Evolutionary conservation across 2,113 vertebrate species (phyloP).

Genomic region (Chaetorhynchus papuensis): DNA sequence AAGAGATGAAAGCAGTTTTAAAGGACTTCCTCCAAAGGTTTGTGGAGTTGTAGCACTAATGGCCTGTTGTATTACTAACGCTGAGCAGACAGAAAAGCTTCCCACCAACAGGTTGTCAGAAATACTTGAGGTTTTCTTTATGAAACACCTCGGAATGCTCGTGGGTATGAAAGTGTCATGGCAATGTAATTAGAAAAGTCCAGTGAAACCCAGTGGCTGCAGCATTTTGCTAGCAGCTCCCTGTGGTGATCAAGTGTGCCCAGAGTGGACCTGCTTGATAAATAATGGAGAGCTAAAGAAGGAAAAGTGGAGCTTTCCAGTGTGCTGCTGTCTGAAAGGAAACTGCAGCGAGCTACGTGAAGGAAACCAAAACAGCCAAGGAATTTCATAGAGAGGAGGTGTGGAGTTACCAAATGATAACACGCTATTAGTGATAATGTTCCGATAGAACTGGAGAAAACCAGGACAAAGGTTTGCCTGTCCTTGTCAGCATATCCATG

Average conservation of each 20-base stretch:
- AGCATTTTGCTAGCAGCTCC: background rate
- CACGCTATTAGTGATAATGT: background rate
- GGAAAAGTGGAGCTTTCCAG: background rate
- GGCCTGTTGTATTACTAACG: background rate
- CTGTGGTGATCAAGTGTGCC: background rate
- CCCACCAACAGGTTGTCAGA: background rate
- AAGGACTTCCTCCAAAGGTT: background rate
- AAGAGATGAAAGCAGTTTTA: background rate
- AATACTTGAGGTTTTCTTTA: background rate
- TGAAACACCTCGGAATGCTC: background rate
- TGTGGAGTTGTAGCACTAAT: background rate
- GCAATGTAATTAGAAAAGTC: background rate
- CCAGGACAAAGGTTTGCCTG: background rate
- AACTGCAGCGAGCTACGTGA: background rate
- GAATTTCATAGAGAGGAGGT: background rate
- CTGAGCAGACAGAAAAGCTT: background rate
- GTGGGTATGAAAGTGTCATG: background rate
- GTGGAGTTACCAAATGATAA: background rate
- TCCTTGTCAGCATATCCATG: rapidly evolving
- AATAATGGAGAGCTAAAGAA: background rate
- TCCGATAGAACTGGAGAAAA: background rate
- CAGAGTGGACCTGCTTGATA: background rate
- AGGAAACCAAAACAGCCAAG: background rate
- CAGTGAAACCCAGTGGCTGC: background rate
- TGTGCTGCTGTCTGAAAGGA: background rate